Evolutionary conservation across 1,140 invertebrate species (phyloP).

Genomic region (Apocrypta bakeri): DNA sequence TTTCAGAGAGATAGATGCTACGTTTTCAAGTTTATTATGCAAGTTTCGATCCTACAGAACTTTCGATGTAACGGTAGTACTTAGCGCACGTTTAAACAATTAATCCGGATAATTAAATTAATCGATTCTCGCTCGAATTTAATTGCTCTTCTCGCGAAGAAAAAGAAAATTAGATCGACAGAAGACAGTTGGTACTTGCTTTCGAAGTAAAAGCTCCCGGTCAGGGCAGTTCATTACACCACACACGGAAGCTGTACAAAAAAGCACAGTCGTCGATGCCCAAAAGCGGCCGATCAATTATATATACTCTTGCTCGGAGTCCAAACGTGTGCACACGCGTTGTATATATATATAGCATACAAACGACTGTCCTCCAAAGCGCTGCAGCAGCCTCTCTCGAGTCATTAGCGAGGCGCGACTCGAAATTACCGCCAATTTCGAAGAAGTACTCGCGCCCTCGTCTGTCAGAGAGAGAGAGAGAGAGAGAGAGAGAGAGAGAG

Average conservation of each 20-base stretch:
- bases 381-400: not conserved
- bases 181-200: too few species aligned
- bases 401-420: constrained; percentile 43
- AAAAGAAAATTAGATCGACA: too few species aligned
- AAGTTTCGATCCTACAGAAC: too few species aligned
- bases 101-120: not conserved
- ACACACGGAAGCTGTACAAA: not conserved
- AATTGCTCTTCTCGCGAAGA: not conserved
- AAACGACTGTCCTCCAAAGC: not conserved
- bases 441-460: constrained; percentile 16
- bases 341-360: not conserved
- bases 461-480: not conserved
- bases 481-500: not conserved
- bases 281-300: not conserved
- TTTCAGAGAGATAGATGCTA: too few species aligned
- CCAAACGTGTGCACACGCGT: too few species aligned
- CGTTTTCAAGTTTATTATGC: too few species aligned
- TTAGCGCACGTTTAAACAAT: not conserved
- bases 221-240: not conserved
- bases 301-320: not conserved
- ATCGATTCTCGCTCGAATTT: not conserved
- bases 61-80: too few species aligned
- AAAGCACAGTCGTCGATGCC: not conserved
- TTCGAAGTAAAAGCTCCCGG: not conserved
- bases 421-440: constrained; percentile 48